Evolutionary conservation across 2,888 invertebrate species (phyloP).

Genomic region (Rambutsinella grinnellia): DNA sequence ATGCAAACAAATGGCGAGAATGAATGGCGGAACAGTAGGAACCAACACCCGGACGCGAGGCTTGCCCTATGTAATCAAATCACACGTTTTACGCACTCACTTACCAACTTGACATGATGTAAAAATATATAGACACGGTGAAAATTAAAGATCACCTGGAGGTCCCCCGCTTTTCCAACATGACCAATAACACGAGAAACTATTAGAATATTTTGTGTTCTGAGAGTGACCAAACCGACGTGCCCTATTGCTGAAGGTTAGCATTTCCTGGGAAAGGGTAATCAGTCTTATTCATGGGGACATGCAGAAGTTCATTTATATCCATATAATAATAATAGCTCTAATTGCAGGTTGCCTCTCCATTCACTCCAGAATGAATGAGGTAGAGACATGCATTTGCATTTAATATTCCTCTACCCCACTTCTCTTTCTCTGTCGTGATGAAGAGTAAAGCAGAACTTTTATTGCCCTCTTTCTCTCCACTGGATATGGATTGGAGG

Average conservation of each 20-base stretch:
- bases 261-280: constrained; percentile 23
- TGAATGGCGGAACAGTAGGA: constrained; percentile 26
- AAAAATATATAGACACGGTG: not conserved
- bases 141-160: constrained; percentile 35
- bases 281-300: constrained; percentile 29
- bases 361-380: not conserved
- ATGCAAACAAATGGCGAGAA: not conserved
- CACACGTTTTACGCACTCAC: not conserved
- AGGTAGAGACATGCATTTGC: not conserved
- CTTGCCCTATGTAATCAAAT: constrained; percentile 10
- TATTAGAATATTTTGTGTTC: not conserved
- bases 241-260: constrained; percentile 23
- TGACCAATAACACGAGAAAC: not conserved
- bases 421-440: no score
- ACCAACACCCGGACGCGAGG: constrained; percentile 26
- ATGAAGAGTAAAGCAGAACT: not conserved
- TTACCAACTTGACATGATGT: not conserved
- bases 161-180: constrained; percentile 1
- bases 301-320: not conserved
- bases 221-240: not conserved
- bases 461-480: not conserved
- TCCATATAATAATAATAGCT: not conserved
- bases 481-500: not conserved
- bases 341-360: not conserved
- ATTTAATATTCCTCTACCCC: no score